These are phyloP conservation scores for Dromius quadrimaculatus DNA, from an alignment of 2,888 invertebrate genomes.

Conservation along the genomic window DNA sequence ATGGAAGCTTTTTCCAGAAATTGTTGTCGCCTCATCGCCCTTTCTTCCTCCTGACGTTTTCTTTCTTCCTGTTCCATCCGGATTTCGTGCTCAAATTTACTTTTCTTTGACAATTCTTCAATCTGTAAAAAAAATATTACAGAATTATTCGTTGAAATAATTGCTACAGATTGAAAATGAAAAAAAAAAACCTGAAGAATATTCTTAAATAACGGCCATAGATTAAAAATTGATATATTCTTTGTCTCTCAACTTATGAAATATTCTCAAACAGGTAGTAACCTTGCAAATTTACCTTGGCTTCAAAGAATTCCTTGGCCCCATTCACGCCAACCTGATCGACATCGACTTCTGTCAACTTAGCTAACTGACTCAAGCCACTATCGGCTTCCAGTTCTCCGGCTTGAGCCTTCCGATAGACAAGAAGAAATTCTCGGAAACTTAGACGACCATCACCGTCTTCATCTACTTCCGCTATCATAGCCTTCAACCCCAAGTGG, in stretches of 20 bases:
- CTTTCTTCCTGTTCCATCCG: constrained; percentile 92
- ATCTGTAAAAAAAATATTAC: too few relatives aligned
- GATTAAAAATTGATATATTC: too few relatives aligned
- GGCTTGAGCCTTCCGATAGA: constrained; percentile 89
- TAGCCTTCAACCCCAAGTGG: constrained; percentile 91
- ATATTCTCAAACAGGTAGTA: background rate
- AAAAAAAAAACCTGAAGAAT: too few relatives aligned
- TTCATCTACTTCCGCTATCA: constrained; percentile 94
- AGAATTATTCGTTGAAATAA: background rate
- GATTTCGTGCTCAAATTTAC: constrained; percentile 94
- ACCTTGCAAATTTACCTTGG: constrained; percentile 73
- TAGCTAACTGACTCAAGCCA: constrained; percentile 87
- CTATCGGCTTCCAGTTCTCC: constrained; percentile 91
- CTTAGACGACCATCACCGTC: constrained; percentile 88
- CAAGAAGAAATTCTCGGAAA: constrained; percentile 88
- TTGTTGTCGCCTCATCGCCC: constrained; percentile 81
- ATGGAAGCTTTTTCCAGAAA: constrained; percentile 91
- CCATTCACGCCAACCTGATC: constrained; percentile 95
- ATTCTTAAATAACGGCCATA: too few relatives aligned
- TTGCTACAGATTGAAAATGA: too few relatives aligned
- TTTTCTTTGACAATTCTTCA: constrained; percentile 83
- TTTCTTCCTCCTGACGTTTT: constrained; percentile 85
- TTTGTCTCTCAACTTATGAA: background rate
- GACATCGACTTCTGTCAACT: constrained; percentile 91
- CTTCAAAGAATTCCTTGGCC: constrained; percentile 95